Percentiles rank a stretch among this genome's conserved stretches.
Conservation (phyloP, 2,113 vertebrate species). For the Sialia sialis region DNA sequence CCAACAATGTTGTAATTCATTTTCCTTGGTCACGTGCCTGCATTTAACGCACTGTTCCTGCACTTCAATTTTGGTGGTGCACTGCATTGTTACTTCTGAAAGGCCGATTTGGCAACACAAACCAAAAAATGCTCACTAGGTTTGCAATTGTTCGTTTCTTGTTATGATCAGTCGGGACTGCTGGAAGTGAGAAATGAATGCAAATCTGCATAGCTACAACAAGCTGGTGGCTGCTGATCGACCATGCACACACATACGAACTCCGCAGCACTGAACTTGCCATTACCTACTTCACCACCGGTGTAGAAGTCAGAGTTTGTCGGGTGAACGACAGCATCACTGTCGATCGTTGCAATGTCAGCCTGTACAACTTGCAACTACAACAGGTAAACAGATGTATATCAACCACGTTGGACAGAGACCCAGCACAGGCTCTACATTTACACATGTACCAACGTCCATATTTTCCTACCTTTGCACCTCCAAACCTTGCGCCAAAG, state of each 20-base stretch:
- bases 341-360: slow-evolving; percentile 98
- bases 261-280: slow-evolving; percentile 81
- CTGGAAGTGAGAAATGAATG: slow-evolving; percentile 81
- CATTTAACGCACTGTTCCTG: neutral
- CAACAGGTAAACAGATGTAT: slow-evolving; percentile 92
- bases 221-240: slow-evolving; percentile 77
- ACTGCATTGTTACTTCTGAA: neutral
- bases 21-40: neutral
- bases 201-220: slow-evolving; percentile 77
- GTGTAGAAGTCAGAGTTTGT: slow-evolving; percentile 97
- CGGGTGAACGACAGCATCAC: slow-evolving; percentile 99
- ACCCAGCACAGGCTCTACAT: slow-evolving; percentile 80
- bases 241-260: slow-evolving; percentile 80
- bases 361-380: slow-evolving; percentile 99
- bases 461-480: slow-evolving; percentile 76
- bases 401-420: slow-evolving; percentile 85
- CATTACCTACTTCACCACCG: slow-evolving; percentile 99
- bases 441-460: slow-evolving; percentile 78
- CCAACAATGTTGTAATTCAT: fast-evolving
- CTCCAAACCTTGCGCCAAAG: slow-evolving; percentile 73
- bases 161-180: slow-evolving; percentile 59
- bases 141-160: neutral
- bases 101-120: neutral
- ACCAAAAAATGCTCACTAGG: neutral
- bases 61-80: neutral